phyloP scores from a whole-genome alignment of 2,888 invertebrate species.

The Drosophila leonis region DNA sequence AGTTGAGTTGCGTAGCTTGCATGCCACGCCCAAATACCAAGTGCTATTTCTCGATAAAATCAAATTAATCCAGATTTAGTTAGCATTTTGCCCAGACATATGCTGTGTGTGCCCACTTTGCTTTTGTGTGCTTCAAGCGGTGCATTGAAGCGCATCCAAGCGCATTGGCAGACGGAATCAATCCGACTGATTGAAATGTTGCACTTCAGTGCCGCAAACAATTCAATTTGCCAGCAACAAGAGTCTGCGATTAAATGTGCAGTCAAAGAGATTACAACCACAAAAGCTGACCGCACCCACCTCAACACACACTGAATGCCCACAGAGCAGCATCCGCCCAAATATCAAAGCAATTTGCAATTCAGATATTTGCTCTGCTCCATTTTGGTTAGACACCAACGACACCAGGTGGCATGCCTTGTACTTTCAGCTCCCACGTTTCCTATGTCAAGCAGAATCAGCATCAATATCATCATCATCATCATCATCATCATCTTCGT shows the following conservation, averaged over 20 bases:
- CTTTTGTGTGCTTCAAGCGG: constrained; percentile 7
- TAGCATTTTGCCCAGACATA: constrained; percentile 15
- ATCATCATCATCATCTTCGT: constrained; percentile 8
- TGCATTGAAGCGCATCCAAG: constrained; percentile 52
- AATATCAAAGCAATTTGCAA: constrained; percentile 32
- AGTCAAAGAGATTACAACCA: constrained; percentile 55
- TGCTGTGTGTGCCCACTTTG: constrained; percentile 1
- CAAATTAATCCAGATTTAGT: constrained; percentile 35
- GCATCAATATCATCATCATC: neutral
- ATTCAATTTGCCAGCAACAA: constrained; percentile 68
- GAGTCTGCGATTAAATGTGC: constrained; percentile 61
- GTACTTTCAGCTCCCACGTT: constrained; percentile 8
- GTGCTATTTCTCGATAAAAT: constrained; percentile 21
- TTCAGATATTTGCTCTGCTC: constrained; percentile 24
- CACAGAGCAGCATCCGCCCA: constrained; percentile 34
- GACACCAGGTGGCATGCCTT: constrained; percentile 28
- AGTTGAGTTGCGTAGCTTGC: neutral
- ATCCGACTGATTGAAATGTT: constrained; percentile 60
- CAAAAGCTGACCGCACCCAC: constrained; percentile 46
- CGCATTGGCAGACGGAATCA: constrained; percentile 51
- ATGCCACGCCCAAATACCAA: constrained; percentile 20
- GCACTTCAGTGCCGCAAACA: constrained; percentile 53
- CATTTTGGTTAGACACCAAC: constrained; percentile 13
- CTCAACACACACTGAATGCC: constrained; percentile 2
- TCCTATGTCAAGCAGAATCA: constrained; percentile 23